Evolutionary conservation across 2,797 vertebrate species (phyloP), one percentile per base, ranked within the genome.

Genomic region (Hafferia zeledoni): DNA sequence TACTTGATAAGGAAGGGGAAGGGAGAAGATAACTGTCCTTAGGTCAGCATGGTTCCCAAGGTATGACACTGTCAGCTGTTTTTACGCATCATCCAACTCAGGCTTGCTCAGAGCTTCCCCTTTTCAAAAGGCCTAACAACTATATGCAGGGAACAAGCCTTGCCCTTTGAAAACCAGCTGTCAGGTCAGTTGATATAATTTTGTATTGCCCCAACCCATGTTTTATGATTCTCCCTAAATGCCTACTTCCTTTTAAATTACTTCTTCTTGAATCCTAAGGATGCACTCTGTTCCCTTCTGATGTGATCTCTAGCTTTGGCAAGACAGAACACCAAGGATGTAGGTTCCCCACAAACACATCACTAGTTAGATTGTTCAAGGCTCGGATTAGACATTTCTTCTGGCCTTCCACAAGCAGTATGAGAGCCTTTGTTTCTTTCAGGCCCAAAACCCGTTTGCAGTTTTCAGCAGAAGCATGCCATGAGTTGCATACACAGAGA

Each of bases 241-340:
- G 15, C 16, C 65, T 33, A 7, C 47, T 74, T 84, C 65, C 83
- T 70, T 57, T 69, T 76, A 41, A 37, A 69, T 78, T n/a, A 64
- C 59, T 89, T 61, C 67, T 79, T 84, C 12, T 13, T 61, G 52
- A 92, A 85, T 11, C 14, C 15, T 3, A 88, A 41, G 64, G 55
- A 90, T 18, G 46, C 44, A 59, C 27, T 67, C 94, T 90, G 30
- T 22, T 82, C 85, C 35, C 28, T 92, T 84, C 70, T 4, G 18
- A 39, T 7, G 13, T 10, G 9, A 30, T 10, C n/a, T 43, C 33
- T 30, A 52, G 15, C 27, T 83, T 30, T 33, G 61, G 18, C 11
- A 67, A 90, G 44, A 41, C 22, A 82, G 30, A 76, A 46, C 35
- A n/a, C 13, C 83, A 95, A 53, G 28, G 35, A 35, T 2, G 2